A percentile compares a stretch with the other conserved stretches of the same genome.
phyloP scores from a whole-genome alignment of 2,113 vertebrate genomes.

The Thamnophis sirtalis region DNA sequence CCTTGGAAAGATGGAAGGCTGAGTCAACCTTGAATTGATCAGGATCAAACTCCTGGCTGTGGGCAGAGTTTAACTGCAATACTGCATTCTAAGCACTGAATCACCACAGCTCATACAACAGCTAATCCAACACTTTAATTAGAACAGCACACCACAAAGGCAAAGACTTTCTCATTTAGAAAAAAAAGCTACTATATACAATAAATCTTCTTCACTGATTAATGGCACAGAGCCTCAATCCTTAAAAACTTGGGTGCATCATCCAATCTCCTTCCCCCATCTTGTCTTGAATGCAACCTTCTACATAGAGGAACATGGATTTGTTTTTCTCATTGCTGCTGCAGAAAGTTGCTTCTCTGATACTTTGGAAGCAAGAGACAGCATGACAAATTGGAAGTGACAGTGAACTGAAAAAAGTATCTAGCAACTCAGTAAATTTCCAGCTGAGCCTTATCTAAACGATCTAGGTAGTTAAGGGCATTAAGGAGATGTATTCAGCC shows the following conservation, averaged over 20 bases:
- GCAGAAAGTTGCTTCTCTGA: not conserved
- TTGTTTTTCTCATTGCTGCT: slow-evolving; percentile 23
- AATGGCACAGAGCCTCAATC: not conserved
- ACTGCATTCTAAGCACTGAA: not conserved
- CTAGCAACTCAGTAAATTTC: slow-evolving; percentile 3
- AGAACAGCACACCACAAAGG: not conserved
- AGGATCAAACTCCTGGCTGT: not conserved
- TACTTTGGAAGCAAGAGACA: slow-evolving; percentile 19
- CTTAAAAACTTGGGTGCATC: not conserved
- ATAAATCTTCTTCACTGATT: not conserved
- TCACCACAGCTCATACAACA: not conserved
- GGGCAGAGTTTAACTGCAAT: not conserved
- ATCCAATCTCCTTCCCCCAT: not conserved
- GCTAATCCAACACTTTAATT: not conserved
- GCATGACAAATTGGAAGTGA: slow-evolving; percentile 34
- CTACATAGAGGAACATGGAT: not conserved
- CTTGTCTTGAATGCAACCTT: not conserved
- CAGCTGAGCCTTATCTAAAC: slow-evolving; percentile 12
- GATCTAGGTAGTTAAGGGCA: slow-evolving; percentile 27
- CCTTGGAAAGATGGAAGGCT: not conserved
- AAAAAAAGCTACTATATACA: not conserved
- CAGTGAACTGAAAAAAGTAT: slow-evolving; percentile 26
- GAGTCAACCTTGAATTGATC: not conserved
- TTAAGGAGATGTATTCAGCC: slow-evolving; percentile 43
- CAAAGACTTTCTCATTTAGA: not conserved